Evolutionary conservation across 2,113 vertebrate genomes (phyloP), one percentile per base, ranked within the genome.

Genomic region (Myrmophylax atrothorax): DNA sequence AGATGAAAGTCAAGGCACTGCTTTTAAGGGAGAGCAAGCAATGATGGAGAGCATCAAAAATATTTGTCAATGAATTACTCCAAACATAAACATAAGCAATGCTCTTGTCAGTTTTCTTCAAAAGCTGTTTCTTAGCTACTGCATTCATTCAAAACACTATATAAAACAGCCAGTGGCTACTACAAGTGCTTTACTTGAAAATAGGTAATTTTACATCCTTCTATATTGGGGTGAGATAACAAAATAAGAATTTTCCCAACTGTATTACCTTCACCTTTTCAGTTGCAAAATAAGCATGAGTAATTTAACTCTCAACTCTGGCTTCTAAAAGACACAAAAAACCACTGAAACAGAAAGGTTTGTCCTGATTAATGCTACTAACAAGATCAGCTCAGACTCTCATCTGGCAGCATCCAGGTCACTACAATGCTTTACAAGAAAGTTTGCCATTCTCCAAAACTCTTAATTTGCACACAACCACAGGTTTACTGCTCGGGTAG

Each of bases 231-330:
- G 49, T 38, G 55, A 94, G 53, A 84, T 23, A 92, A 25, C 35
- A 72, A 52, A 84, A 49, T 18, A 90, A 63, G 81, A 80, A 15
- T 62, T 74, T 88, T 63, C 50, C 37, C 58, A 55, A 42, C 49
- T 44, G 40, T 82, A 67, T 80, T 80, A 90, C 37, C 33, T 72
- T 62, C 84, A 58, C 37, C 52, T 87, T 92, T 86, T 56, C 82
- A 78, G 63, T 67, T 93, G 49, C 20, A 15, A 80, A 95, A 93
- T 75, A 91, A 49, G 83, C 47, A 28, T 17, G 25, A 95, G 81
- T 68, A 95, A 95, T 83, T 91, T 77, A 95, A 94, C 42, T 87
- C 84, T 86, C 86, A 89, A 24, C 46, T 35, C 11, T 46, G 42
- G 53, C 44, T 90, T 93, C 92, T 69, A 72, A 87, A 50, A 73